These are phyloP conservation scores for Bedellia somnulentella DNA, from an alignment of 2,888 invertebrate genomes.

Conservation along the genomic window DNA sequence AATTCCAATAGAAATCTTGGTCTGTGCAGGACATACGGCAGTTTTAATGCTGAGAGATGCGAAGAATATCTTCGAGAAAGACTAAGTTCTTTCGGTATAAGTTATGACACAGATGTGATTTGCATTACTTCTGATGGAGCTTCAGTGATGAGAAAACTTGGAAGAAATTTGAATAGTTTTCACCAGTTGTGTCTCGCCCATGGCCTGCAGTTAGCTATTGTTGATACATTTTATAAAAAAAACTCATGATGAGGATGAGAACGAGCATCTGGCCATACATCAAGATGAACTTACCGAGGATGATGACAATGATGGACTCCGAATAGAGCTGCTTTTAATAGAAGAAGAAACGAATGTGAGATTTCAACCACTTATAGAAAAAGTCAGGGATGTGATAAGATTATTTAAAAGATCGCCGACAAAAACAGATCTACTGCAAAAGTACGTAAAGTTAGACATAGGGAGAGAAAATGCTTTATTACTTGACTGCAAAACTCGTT, in stretches of 20 bases:
- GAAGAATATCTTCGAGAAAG: too few species aligned
- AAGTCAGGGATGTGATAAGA: background rate
- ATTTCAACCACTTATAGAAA: background rate
- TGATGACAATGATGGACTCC: background rate
- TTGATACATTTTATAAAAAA: conserved; percentile 1
- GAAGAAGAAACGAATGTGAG: background rate
- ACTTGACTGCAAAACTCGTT: too few species aligned
- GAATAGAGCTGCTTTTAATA: background rate
- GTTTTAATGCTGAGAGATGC: too few species aligned
- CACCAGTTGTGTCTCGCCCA: conserved; percentile 2
- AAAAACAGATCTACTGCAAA: too few species aligned
- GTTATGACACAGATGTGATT: too few species aligned
- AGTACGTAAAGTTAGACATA: background rate
- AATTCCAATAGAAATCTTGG: too few species aligned
- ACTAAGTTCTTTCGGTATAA: too few species aligned
- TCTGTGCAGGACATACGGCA: too few species aligned
- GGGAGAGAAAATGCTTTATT: too few species aligned
- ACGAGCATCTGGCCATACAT: background rate
- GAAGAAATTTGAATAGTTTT: background rate
- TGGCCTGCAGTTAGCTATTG: conserved; percentile 1
- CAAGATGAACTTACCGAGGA: background rate
- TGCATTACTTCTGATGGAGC: too few species aligned
- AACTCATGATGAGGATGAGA: background rate
- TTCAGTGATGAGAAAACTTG: conserved; percentile 2
- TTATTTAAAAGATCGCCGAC: conserved; percentile 1